Evolutionary conservation across 2,113 vertebrate genomes (phyloP).

Genomic region (Ammodramus savannarum): DNA sequence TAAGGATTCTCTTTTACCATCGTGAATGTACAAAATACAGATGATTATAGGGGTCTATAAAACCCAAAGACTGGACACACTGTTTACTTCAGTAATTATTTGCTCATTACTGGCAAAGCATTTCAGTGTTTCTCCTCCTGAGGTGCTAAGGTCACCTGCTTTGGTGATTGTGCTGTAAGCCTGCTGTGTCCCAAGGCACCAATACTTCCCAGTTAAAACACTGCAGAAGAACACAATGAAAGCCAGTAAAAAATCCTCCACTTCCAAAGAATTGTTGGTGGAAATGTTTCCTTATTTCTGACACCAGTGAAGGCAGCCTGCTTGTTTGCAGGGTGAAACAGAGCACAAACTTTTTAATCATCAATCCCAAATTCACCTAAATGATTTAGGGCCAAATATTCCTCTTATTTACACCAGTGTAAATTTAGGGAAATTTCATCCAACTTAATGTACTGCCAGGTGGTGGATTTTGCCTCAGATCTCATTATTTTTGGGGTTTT

Average conservation of each 20-base stretch:
- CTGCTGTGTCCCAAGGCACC: background rate
- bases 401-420: constrained; percentile 4
- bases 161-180: background rate
- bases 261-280: background rate
- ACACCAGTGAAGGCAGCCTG: background rate
- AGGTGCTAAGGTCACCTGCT: background rate
- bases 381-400: constrained; percentile 1
- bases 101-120: background rate
- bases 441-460: background rate
- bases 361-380: background rate
- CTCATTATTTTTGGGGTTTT: constrained; percentile 30
- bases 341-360: background rate
- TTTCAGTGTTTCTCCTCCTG: background rate
- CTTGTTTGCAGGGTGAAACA: background rate
- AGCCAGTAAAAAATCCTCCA: background rate
- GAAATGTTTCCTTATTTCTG: background rate
- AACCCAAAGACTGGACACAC: background rate
- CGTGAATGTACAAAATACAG: background rate
- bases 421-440: constrained; percentile 33
- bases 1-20: background rate
- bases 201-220: background rate
- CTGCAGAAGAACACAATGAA: background rate
- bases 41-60: background rate
- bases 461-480: constrained; percentile 25
- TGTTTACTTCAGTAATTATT: background rate